Conservation (phyloP, 2,888 invertebrate species). For the Eilema sororculum region DNA sequence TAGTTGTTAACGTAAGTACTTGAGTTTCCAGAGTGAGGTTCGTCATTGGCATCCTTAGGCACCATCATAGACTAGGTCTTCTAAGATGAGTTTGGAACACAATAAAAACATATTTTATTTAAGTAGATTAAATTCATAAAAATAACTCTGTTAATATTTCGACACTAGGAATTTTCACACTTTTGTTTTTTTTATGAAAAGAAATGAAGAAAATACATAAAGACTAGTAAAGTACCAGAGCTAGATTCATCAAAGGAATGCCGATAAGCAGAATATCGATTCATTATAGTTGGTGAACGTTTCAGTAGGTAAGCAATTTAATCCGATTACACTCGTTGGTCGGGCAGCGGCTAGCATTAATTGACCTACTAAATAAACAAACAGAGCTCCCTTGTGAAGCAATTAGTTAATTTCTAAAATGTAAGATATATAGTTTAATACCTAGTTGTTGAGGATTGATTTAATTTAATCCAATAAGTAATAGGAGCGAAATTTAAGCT, state of each 20-base stretch:
- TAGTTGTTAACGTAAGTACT: no score
- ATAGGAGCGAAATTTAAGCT: not conserved
- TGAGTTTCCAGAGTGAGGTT: no score
- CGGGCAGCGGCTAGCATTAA: not conserved
- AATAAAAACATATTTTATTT: no score
- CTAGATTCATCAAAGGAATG: not conserved
- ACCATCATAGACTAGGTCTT: no score
- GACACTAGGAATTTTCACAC: no score
- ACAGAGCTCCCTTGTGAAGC: constrained; percentile 8
- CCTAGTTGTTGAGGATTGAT: not conserved
- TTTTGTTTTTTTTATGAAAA: not conserved
- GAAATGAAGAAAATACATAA: not conserved
- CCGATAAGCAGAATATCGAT: no score
- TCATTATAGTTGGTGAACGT: not conserved
- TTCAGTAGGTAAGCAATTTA: constrained; percentile 14
- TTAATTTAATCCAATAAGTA: not conserved
- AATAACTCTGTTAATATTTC: no score
- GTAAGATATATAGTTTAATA: not conserved
- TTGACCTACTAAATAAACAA: constrained; percentile 16
- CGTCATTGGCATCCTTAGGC: no score
- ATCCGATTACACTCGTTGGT: constrained; percentile 7
- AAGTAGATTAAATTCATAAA: no score
- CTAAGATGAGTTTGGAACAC: no score
- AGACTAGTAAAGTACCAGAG: not conserved
- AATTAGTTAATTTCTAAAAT: constrained; percentile 9